Conservation (phyloP, 2,888 invertebrate species). For the Metopia argyrocephala region DNA sequence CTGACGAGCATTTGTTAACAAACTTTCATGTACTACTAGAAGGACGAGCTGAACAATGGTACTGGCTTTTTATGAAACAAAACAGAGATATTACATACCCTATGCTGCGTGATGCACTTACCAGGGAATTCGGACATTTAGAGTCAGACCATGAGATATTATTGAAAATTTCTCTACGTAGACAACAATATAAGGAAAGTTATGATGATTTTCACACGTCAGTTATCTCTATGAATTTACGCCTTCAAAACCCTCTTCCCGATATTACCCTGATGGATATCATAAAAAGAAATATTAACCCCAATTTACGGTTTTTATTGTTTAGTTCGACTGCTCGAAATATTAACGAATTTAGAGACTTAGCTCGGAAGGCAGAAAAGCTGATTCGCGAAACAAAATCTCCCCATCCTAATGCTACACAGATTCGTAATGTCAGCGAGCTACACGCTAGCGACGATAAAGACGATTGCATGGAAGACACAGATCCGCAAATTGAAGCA, state of each 20-base stretch:
- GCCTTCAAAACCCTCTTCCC: too few species aligned
- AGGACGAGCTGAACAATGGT: constrained; percentile 36
- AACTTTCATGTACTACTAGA: constrained; percentile 33
- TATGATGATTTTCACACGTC: not conserved
- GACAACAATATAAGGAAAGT: not conserved
- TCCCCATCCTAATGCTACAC: not conserved
- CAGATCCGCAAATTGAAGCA: too few species aligned
- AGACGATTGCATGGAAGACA: too few species aligned
- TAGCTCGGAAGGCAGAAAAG: constrained; percentile 8
- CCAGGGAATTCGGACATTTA: constrained; percentile 1
- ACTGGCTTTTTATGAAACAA: constrained; percentile 33
- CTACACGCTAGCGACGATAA: too few species aligned
- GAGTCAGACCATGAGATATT: constrained; percentile 28
- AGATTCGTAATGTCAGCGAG: not conserved
- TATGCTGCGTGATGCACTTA: not conserved
- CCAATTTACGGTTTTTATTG: not conserved
- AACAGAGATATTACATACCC: not conserved
- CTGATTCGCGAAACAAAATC: not conserved
- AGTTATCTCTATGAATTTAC: not conserved
- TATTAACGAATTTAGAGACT: not conserved
- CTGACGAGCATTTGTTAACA: not conserved
- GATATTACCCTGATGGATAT: not conserved
- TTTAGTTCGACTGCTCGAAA: not conserved
- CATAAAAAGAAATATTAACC: not conserved
- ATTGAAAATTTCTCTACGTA: constrained; percentile 11